phyloP scores from a whole-genome alignment of 2,888 invertebrate species.

The Clivina fossor region DNA sequence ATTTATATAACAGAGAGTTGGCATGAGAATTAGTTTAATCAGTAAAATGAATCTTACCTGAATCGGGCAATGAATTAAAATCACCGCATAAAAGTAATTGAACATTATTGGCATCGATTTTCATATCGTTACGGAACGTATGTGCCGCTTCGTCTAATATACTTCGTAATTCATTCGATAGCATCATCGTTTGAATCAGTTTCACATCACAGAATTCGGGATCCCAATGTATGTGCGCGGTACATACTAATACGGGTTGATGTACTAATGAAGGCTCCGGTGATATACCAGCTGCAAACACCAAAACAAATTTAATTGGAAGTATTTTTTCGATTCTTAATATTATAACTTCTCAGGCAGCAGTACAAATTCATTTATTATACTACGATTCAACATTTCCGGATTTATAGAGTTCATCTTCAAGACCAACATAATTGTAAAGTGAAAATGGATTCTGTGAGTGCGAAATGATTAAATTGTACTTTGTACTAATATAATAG shows the following conservation, averaged over 20 bases:
- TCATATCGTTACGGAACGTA: slow-evolving; percentile 71
- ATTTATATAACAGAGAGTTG: too few relatives aligned
- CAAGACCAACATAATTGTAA: too few relatives aligned
- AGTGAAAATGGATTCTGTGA: too few relatives aligned
- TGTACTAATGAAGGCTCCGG: slow-evolving; percentile 74
- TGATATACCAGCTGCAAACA: slow-evolving; percentile 52
- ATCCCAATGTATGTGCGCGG: slow-evolving; percentile 99
- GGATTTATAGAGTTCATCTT: too few relatives aligned
- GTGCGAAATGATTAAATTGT: too few relatives aligned
- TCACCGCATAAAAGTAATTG: slow-evolving; percentile 96
- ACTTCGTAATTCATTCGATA: slow-evolving; percentile 88
- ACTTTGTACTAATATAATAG: too few relatives aligned
- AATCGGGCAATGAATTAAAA: slow-evolving; percentile 97
- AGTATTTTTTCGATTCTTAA: too few relatives aligned
- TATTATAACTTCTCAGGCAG: neutral
- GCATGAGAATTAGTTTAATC: too few relatives aligned
- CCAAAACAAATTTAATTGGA: neutral
- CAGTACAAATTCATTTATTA: too few relatives aligned
- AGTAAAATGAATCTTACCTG: slow-evolving; percentile 62
- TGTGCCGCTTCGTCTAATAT: slow-evolving; percentile 86
- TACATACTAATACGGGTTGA: slow-evolving; percentile 92
- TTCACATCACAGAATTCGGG: slow-evolving; percentile 99
- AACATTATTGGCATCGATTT: slow-evolving; percentile 75
- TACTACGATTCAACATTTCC: too few relatives aligned
- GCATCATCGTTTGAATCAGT: slow-evolving; percentile 98